Conservation (phyloP, 2,888 invertebrate genomes). For the Drosophila maculinotata region DNA sequence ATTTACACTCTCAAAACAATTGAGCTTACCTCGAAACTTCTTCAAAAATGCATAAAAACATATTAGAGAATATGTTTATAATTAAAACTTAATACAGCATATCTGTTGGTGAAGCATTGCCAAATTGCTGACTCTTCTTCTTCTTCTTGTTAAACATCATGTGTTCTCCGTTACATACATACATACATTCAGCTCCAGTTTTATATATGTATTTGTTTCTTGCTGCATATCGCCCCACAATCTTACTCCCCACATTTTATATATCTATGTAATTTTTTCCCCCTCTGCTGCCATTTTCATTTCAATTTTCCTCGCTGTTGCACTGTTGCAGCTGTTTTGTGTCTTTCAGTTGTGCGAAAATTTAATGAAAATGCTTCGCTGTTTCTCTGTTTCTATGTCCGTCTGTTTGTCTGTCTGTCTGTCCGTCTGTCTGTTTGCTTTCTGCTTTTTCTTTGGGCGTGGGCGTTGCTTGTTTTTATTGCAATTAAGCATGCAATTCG, state of each 20-base stretch:
- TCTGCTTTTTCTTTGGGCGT: constrained; percentile 41
- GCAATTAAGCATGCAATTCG: constrained; percentile 79
- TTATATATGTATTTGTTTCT: constrained; percentile 10
- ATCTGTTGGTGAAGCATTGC: constrained; percentile 8
- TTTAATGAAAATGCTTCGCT: constrained; percentile 67
- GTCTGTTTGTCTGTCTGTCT: constrained; percentile 27
- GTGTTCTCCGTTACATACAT: constrained; percentile 24
- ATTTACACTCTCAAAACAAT: no score
- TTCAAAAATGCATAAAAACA: not conserved
- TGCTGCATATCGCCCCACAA: not conserved
- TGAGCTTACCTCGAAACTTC: not conserved
- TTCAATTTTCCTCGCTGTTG: constrained; percentile 42
- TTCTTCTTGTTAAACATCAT: constrained; percentile 16
- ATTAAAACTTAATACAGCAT: not conserved
- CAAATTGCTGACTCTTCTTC: constrained; percentile 12
- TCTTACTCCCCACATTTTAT: not conserved
- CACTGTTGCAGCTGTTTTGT: constrained; percentile 69
- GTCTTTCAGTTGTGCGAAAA: constrained; percentile 72
- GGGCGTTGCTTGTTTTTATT: constrained; percentile 64
- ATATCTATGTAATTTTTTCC: constrained; percentile 25
- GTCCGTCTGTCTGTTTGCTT: constrained; percentile 8
- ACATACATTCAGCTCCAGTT: constrained; percentile 30
- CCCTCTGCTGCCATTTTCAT: constrained; percentile 43
- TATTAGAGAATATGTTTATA: no score
- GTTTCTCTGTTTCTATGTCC: constrained; percentile 36